Conservation (phyloP, 2,888 invertebrate genomes). For the Hirtodrosophila trivittata region DNA sequence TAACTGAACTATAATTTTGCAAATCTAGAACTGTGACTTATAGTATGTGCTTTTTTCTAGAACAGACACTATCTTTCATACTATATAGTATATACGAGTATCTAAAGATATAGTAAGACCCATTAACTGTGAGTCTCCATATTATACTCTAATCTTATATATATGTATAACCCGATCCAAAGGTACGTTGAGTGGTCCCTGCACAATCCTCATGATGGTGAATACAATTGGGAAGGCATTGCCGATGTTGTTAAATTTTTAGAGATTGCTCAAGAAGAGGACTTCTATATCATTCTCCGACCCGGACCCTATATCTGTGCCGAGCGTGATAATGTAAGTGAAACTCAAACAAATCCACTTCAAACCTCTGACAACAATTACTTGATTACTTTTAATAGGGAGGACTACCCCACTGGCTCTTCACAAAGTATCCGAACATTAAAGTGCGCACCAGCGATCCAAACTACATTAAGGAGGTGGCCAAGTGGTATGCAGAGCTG, state of each 20-base stretch:
- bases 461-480: slow-evolving; percentile 85
- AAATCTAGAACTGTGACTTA: no score
- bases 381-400: slow-evolving; percentile 85
- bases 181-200: slow-evolving; percentile 95
- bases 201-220: slow-evolving; percentile 91
- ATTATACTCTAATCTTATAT: background rate
- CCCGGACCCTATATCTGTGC: slow-evolving; percentile 97
- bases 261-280: slow-evolving; percentile 89
- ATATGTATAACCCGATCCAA: background rate
- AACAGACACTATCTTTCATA: no score
- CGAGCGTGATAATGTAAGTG: slow-evolving; percentile 90
- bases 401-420: slow-evolving; percentile 91
- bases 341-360: background rate
- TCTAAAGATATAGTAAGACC: no score
- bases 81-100: no score
- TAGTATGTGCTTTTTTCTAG: no score
- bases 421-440: slow-evolving; percentile 86
- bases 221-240: slow-evolving; percentile 87
- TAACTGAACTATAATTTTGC: background rate
- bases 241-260: slow-evolving; percentile 89
- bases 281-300: slow-evolving; percentile 91
- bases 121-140: no score
- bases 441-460: slow-evolving; percentile 87
- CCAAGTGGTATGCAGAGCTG: slow-evolving; percentile 85
- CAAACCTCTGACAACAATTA: no score